Conservation (phyloP, 2,888 invertebrate genomes). For the Yponomeuta malinellus region DNA sequence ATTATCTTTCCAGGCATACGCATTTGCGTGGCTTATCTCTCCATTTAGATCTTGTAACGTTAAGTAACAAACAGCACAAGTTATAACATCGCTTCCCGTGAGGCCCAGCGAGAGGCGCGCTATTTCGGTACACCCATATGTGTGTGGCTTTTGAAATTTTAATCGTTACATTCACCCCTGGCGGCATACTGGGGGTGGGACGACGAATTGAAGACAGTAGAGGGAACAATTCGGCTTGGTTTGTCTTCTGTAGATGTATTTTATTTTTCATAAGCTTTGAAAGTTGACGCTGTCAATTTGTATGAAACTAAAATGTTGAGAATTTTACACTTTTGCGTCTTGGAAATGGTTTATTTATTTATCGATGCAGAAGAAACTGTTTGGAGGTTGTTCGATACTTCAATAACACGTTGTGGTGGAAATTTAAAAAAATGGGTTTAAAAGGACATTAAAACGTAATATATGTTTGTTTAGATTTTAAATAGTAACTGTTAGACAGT, state of each 20-base stretch:
- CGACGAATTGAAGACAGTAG: not conserved
- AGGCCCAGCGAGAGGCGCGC: constrained; percentile 41
- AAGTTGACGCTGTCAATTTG: too few species aligned
- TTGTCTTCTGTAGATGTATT: not conserved
- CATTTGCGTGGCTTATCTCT: not conserved
- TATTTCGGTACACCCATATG: constrained; percentile 65
- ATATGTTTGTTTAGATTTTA: too few species aligned
- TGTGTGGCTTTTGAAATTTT: constrained; percentile 71
- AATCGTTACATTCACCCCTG: constrained; percentile 72
- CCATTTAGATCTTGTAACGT: not conserved
- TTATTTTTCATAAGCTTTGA: too few species aligned
- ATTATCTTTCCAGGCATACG: not conserved
- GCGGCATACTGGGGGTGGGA: constrained; percentile 28
- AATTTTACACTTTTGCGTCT: too few species aligned
- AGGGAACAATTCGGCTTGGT: not conserved
- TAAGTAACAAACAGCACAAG: not conserved
- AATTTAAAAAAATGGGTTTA: too few species aligned
- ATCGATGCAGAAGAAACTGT: too few species aligned
- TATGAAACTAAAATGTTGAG: too few species aligned
- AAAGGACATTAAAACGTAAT: too few species aligned
- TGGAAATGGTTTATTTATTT: too few species aligned
- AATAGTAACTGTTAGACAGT: too few species aligned
- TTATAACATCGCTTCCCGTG: not conserved
- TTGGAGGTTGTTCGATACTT: too few species aligned
- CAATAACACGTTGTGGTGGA: too few species aligned